Evolutionary conservation across 2,797 vertebrate species (phyloP).

Genomic region (Paedocypris micromegethes): DNA sequence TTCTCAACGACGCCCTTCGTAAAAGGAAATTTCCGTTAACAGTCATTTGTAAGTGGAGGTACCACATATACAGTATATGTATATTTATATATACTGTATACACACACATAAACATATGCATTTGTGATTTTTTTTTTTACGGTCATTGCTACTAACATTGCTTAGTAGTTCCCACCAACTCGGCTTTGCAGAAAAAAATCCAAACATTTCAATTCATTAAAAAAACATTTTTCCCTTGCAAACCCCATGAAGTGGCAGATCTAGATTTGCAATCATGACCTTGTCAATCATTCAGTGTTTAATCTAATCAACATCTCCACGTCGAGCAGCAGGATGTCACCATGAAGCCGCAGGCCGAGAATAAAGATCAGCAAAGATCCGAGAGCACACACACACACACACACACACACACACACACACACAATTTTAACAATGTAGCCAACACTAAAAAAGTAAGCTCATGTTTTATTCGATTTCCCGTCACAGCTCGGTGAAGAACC

Average conservation of each 20-base stretch:
- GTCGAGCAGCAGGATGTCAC: conserved; percentile 41
- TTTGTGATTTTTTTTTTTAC: conserved; percentile 7
- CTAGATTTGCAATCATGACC: conserved; percentile 52
- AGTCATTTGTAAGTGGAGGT: too few relatives aligned
- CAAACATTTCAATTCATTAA: conserved; percentile 38
- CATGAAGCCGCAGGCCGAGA: conserved; percentile 39
- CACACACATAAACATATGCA: too few relatives aligned
- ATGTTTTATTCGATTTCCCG: too few relatives aligned
- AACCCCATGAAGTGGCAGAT: conserved; percentile 39
- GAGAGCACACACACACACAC: not conserved
- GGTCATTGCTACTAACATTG: conserved; percentile 43
- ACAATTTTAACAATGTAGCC: conserved; percentile 10
- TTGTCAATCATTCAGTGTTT: conserved; percentile 57
- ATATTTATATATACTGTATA: too few relatives aligned
- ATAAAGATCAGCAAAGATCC: conserved; percentile 30
- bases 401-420: too few relatives aligned
- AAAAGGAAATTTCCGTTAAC: too few relatives aligned
- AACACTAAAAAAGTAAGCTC: too few relatives aligned
- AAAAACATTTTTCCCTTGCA: conserved; percentile 2
- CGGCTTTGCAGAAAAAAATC: conserved; percentile 47
- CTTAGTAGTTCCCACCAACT: conserved; percentile 37
- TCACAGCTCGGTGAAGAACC: not conserved
- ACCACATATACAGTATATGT: too few relatives aligned
- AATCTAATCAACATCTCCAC: conserved; percentile 52
- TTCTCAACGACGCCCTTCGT: too few relatives aligned